Percentiles rank a stretch among this genome's conserved stretches.
These are phyloP conservation scores for Nipponia nippon DNA, from an alignment of 2,113 vertebrate genomes.

Conservation along the genomic window DNA sequence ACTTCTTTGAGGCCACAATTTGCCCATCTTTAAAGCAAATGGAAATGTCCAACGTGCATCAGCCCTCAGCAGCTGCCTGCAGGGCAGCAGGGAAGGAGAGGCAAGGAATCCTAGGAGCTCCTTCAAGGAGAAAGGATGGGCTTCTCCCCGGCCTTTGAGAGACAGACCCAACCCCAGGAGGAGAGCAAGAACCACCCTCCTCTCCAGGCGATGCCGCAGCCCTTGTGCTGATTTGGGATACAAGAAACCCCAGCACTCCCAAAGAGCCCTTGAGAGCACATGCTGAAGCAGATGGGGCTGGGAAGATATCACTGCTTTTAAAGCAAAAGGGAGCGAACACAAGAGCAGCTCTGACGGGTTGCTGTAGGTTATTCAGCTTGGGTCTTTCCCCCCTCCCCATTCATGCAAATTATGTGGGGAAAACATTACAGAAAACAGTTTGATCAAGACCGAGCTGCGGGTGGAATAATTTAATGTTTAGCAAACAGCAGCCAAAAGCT, in stretches of 20 bases:
- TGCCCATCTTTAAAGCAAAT: not conserved
- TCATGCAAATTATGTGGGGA: accelerated
- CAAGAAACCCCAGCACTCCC: not conserved
- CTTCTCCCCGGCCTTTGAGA: not conserved
- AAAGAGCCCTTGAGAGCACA: not conserved
- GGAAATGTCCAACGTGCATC: accelerated
- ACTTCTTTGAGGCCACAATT: not conserved
- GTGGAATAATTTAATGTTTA: not conserved
- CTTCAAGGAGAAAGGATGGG: not conserved
- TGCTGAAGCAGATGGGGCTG: not conserved
- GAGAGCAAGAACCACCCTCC: not conserved
- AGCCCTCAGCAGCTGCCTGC: not conserved
- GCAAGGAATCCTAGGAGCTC: not conserved
- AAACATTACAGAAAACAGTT: not conserved
- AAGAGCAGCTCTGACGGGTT: accelerated
- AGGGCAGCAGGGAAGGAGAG: not conserved
- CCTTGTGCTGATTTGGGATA: not conserved
- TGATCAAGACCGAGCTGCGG: not conserved
- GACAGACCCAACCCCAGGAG: not conserved
- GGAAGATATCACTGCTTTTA: not conserved
- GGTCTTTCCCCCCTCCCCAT: not conserved
- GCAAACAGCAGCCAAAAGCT: not conserved
- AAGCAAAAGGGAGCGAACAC: not conserved
- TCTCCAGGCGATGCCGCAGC: not conserved
- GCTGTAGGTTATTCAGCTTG: not conserved